Conservation (phyloP, 2,797 vertebrate genomes). For the Falco rusticolus region DNA sequence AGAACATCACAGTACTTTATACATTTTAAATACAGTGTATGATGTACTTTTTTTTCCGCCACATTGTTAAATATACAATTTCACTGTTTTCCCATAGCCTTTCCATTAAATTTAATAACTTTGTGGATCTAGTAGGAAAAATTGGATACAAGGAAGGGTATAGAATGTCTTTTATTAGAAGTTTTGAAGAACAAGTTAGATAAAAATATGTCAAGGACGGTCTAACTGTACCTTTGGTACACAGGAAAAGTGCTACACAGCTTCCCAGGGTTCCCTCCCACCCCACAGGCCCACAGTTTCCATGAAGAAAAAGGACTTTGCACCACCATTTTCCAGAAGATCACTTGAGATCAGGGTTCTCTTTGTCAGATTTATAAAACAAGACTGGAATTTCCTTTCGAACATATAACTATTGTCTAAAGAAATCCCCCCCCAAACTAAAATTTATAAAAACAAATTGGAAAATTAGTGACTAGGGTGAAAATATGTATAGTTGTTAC, state of each 20-base stretch:
- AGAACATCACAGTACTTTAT: neutral
- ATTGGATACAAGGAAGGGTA: neutral
- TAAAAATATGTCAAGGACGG: neutral
- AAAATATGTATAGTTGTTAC: neutral
- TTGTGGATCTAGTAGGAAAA: neutral
- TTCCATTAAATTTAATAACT: neutral
- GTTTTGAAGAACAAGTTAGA: neutral
- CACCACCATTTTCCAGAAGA: neutral
- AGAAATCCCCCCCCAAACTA: neutral
- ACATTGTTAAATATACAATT: neutral
- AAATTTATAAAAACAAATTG: neutral
- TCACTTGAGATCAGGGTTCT: neutral
- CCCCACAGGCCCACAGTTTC: neutral
- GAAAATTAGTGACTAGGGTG: neutral
- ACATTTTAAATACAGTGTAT: neutral
- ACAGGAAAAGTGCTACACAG: neutral
- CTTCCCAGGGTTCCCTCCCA: neutral
- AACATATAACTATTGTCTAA: neutral
- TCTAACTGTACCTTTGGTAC: neutral
- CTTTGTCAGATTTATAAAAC: neutral
- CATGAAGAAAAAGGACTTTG: neutral
- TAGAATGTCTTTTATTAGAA: neutral
- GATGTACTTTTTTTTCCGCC: neutral
- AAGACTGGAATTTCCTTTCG: neutral
- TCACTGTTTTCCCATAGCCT: neutral